A percentile compares a stretch with the other conserved stretches of the same genome.
These are phyloP conservation scores for Heliconius hortense DNA, from an alignment of 2,888 invertebrate genomes.

Conservation along the genomic window DNA sequence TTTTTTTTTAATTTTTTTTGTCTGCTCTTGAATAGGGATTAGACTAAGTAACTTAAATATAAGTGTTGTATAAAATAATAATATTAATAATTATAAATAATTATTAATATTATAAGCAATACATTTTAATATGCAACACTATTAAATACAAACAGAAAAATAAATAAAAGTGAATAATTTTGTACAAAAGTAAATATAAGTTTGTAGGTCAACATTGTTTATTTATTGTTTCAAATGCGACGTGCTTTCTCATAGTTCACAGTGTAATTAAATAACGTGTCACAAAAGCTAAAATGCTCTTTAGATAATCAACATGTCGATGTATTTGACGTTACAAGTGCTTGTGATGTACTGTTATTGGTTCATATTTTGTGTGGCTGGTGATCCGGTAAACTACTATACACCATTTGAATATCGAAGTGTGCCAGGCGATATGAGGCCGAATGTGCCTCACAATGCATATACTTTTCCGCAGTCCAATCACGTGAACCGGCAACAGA, in stretches of 20 bases:
- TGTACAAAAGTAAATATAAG: neutral
- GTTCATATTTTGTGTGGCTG: conserved; percentile 42
- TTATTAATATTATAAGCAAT: too few relatives aligned
- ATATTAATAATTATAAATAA: neutral
- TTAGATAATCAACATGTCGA: conserved; percentile 38
- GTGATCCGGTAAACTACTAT: conserved; percentile 54
- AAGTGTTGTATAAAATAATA: neutral
- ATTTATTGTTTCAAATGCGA: conserved; percentile 25
- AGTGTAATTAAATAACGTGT: conserved; percentile 28
- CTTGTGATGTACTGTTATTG: conserved; percentile 48
- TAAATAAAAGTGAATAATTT: too few relatives aligned
- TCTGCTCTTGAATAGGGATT: neutral
- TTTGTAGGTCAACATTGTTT: conserved; percentile 35
- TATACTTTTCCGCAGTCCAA: conserved; percentile 38
- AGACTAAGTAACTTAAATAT: neutral
- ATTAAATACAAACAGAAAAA: too few relatives aligned
- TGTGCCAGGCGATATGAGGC: conserved; percentile 39
- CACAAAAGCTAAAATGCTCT: conserved; percentile 26
- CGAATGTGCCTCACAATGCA: conserved; percentile 38
- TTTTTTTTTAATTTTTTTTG: too few relatives aligned
- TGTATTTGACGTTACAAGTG: conserved; percentile 39
- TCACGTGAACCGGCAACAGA: conserved; percentile 41
- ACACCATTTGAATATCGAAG: conserved; percentile 56
- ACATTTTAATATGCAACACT: too few relatives aligned
- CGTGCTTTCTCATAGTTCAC: conserved; percentile 23